Evolutionary conservation across 2,888 invertebrate species (phyloP).

Genomic region (Sesia apiformis): DNA sequence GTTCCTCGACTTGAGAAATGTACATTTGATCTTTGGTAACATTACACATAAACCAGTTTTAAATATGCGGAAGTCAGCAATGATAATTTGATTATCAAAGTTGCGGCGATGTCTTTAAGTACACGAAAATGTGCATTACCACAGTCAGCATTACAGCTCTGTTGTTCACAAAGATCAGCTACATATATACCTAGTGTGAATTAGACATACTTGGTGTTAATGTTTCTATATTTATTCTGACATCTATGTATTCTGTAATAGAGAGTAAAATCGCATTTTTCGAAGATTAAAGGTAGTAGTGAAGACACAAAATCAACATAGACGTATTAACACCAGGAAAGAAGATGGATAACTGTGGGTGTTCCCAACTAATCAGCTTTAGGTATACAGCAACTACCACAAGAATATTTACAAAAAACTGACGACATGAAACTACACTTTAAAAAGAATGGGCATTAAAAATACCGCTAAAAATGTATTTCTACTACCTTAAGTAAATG

Average conservation of each 20-base stretch:
- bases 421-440: too few relatives aligned
- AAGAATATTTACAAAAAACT: conserved; percentile 16
- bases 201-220: conserved; percentile 25
- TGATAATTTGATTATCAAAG: conserved; percentile 63
- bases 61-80: conserved; percentile 56
- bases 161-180: conserved; percentile 68
- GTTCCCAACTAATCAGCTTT: conserved; percentile 34
- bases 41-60: conserved; percentile 37
- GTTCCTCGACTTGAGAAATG: too few relatives aligned
- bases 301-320: conserved; percentile 57
- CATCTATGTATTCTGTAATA: conserved; percentile 29
- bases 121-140: conserved; percentile 66
- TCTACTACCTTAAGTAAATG: too few relatives aligned
- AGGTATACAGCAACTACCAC: conserved; percentile 46
- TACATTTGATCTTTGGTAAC: too few relatives aligned
- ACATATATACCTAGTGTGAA: conserved; percentile 59
- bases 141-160: conserved; percentile 57
- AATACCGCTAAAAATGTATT: too few relatives aligned
- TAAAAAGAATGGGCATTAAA: too few relatives aligned
- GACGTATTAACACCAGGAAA: conserved; percentile 24
- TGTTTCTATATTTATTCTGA: conserved; percentile 3
- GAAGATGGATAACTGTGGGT: not conserved
- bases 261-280: conserved; percentile 34
- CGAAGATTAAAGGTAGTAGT: conserved; percentile 30
- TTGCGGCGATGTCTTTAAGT: conserved; percentile 50